Evolutionary conservation across 1,140 invertebrate species (phyloP), one percentile per base, ranked within the genome.

Genomic region (Brachionus manjavacas): DNA sequence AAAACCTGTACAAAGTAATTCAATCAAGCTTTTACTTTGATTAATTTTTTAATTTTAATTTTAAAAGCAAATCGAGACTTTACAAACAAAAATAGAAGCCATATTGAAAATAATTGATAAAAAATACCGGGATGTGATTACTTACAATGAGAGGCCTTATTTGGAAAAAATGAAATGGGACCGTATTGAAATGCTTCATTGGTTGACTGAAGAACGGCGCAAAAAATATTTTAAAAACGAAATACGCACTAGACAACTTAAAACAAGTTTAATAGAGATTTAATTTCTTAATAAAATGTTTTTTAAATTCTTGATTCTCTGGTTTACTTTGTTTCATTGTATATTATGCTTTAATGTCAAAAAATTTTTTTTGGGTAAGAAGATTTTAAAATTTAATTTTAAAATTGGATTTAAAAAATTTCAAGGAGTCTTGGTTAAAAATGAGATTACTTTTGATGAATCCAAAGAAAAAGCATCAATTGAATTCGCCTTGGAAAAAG

Each of bases 121-220:
- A 14, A 84, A 81, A 35, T 81, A 31, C 46, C n/a, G 39, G 9
- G 84, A 84, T 70, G 28, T 52, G 4, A 39, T 81, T 39, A 79
- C 70, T 35, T 84, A 79, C 31, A 76, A 81, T 88, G 88, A 88
- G 72, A 87, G 89, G 4, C 87, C 87, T 46, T 90, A 90, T 85
- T 39, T 85, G 23, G 89, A 89, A 25, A 90, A 90, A 85, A 89
- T 90, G 86, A 87, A 89, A 74, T 89, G 88, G 88, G 89, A 90
- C 84, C 85, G 88, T 49, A 88, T 87, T 16, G 89, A 90, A 84
- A 90, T 90, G 89, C 76, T 90, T 3, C 87, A 89, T 76, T 90
- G 89, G 88, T 85, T 90, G 46, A 87, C 88, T 68, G 89, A 90
- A 83, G 89, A 89, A 81, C 84, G 89, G 11, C 60, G 81, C 16